Conservation (phyloP, 2,888 invertebrate species). For the Hypomecis atomaria region DNA sequence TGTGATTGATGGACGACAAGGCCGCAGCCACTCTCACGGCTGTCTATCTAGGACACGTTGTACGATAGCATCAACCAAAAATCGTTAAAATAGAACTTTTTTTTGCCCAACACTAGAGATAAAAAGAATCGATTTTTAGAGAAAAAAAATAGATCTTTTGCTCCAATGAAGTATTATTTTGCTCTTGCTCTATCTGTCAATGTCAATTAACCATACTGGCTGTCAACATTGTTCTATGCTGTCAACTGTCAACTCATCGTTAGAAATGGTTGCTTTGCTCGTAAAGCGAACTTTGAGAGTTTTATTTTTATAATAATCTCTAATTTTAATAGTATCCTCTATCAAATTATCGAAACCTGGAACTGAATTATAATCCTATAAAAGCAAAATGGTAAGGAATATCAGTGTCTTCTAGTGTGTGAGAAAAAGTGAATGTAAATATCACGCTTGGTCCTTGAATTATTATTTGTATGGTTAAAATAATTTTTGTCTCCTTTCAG, state of each 20-base stretch:
- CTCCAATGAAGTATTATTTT: too few species aligned
- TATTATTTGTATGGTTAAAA: slow-evolving; percentile 21
- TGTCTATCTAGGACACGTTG: too few species aligned
- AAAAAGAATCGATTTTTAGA: too few species aligned
- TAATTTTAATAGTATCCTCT: slow-evolving; percentile 49
- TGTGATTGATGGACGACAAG: too few species aligned
- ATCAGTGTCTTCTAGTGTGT: background rate
- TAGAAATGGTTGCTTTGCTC: slow-evolving; percentile 23
- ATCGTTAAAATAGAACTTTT: too few species aligned
- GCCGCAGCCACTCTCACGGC: too few species aligned
- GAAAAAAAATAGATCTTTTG: too few species aligned
- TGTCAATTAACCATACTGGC: background rate
- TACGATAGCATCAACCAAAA: too few species aligned
- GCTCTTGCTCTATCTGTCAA: background rate
- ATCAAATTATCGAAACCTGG: slow-evolving; percentile 45
- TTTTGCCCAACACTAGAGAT: too few species aligned
- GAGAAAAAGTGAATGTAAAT: slow-evolving; percentile 18
- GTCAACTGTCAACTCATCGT: background rate
- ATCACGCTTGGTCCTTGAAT: slow-evolving; percentile 56
- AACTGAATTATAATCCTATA: slow-evolving; percentile 47
- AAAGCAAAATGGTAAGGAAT: slow-evolving; percentile 64
- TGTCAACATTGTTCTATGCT: too few species aligned
- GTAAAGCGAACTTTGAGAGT: slow-evolving; percentile 50
- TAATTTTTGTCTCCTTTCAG: slow-evolving; percentile 75
- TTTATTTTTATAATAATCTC: slow-evolving; percentile 65